phyloP scores from a whole-genome alignment of 1,140 invertebrate genomes.

The Drosophila takahashii region DNA sequence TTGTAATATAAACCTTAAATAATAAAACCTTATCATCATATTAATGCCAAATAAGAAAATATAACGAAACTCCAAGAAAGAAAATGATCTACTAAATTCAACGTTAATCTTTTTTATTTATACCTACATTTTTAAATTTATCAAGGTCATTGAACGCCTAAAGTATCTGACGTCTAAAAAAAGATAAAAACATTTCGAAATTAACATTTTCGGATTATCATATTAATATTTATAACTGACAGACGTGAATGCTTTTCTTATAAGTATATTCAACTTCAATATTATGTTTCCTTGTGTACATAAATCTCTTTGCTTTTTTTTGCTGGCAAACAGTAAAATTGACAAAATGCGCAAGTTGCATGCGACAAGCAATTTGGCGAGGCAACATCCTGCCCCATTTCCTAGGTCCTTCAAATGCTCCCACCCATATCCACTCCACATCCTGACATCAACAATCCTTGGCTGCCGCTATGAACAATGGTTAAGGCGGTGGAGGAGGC shows the following conservation, averaged over 20 bases:
- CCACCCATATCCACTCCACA: conserved; percentile 15
- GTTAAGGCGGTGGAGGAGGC: conserved; percentile 34
- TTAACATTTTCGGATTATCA: background rate
- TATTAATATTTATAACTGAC: background rate
- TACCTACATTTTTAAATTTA: background rate
- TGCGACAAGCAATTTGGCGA: conserved; percentile 56
- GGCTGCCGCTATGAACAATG: conserved; percentile 18
- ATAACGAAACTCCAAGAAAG: too few species aligned
- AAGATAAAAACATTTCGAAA: background rate
- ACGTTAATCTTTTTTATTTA: too few species aligned
- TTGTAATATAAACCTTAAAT: too few species aligned
- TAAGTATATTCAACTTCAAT: background rate
- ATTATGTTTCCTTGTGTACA: background rate
- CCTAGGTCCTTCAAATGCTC: conserved; percentile 22
- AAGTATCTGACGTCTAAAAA: background rate
- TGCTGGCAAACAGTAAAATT: conserved; percentile 13
- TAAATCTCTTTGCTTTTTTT: background rate
- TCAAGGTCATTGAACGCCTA: background rate
- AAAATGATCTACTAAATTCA: background rate
- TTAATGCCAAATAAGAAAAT: too few species aligned
- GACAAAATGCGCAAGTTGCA: conserved; percentile 70
- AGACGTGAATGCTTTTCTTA: background rate
- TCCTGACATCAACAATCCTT: conserved; percentile 47
- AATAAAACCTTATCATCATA: too few species aligned
- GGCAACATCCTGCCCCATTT: conserved; percentile 57